Evolutionary conservation across 1,140 invertebrate genomes (phyloP).

Genomic region (Ptiloglossa arizonensis): DNA sequence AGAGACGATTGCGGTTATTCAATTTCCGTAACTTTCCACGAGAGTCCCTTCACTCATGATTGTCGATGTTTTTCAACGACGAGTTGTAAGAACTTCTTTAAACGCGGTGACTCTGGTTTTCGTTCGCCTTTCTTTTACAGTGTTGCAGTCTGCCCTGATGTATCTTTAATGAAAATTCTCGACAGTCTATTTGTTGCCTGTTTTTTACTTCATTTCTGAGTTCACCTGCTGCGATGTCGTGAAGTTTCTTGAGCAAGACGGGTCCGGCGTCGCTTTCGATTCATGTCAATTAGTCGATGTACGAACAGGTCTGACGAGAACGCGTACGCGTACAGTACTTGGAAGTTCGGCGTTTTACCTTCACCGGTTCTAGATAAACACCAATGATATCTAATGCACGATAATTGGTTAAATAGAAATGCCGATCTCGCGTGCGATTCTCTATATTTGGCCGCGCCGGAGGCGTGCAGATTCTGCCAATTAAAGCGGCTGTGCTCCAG

Average conservation of each 20-base stretch:
- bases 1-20: too few species aligned
- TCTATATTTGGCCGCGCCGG: neutral
- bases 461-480: neutral
- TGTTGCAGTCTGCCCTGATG: too few species aligned
- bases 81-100: too few species aligned
- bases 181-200: neutral
- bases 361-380: neutral
- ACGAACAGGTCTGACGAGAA: conserved; percentile 2
- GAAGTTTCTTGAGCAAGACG: neutral
- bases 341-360: conserved; percentile 7
- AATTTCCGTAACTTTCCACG: neutral
- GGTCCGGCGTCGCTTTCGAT: conserved; percentile 22
- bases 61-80: neutral
- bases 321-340: neutral
- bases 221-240: neutral
- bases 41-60: neutral
- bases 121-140: neutral
- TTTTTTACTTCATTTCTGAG: neutral
- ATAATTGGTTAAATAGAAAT: neutral
- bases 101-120: neutral
- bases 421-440: neutral
- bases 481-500: neutral
- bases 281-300: conserved; percentile 7
- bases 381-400: neutral
- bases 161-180: neutral